phyloP scores from a whole-genome alignment of 2,888 invertebrate genomes.

The Melinaea marsaeus region DNA sequence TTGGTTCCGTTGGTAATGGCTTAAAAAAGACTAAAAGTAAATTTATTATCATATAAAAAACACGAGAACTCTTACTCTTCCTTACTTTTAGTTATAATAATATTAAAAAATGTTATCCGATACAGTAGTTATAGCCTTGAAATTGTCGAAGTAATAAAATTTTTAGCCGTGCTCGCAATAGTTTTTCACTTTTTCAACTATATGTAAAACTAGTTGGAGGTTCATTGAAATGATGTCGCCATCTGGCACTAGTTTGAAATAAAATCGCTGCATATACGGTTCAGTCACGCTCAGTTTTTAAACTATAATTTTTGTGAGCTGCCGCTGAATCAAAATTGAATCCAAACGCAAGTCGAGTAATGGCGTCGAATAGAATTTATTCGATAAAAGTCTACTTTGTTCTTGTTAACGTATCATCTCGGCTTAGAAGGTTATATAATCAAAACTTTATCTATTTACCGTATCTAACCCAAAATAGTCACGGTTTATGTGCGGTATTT shows the following conservation, averaged over 20 bases:
- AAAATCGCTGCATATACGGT: conserved; percentile 21
- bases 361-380: conserved; percentile 43
- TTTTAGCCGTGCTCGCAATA: neutral
- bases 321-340: conserved; percentile 27
- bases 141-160: neutral
- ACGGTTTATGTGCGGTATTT: neutral
- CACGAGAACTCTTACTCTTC: too few relatives aligned
- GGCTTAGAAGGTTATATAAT: conserved; percentile 13
- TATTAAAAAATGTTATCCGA: neutral
- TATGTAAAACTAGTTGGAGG: neutral
- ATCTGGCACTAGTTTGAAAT: conserved; percentile 18
- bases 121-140: neutral
- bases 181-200: neutral
- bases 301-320: conserved; percentile 10
- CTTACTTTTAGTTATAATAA: too few relatives aligned
- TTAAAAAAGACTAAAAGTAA: too few relatives aligned
- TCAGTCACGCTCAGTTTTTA: conserved; percentile 20
- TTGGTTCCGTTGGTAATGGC: too few relatives aligned
- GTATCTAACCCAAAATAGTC: neutral
- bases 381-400: conserved; percentile 15
- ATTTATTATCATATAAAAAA: too few relatives aligned
- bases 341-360: conserved; percentile 37
- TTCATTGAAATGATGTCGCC: conserved; percentile 19
- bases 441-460: conserved; percentile 14
- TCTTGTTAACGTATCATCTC: conserved; percentile 11